A percentile compares a stretch with the other conserved stretches of the same genome.
These are phyloP conservation scores for Hippocampus mohnikei DNA, from an alignment of 2,113 vertebrate genomes.

Conservation along the genomic window DNA sequence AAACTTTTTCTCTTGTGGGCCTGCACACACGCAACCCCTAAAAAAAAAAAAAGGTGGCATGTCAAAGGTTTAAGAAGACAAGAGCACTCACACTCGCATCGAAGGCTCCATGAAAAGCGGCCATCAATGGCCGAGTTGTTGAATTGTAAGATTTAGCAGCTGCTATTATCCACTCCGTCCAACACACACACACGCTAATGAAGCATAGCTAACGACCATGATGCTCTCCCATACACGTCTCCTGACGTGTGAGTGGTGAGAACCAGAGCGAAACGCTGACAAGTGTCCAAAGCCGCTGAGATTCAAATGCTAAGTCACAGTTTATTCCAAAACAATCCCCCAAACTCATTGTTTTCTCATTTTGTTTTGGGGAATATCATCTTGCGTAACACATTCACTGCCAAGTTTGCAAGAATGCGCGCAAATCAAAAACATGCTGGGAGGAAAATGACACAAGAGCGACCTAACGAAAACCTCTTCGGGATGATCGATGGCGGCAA, in stretches of 20 bases:
- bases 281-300: conserved; percentile 34
- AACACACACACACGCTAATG: conserved; percentile 28
- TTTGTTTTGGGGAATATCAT: no score
- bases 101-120: conserved; percentile 9
- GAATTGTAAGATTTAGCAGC: conserved; percentile 4
- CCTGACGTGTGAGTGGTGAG: conserved; percentile 37
- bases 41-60: conserved; percentile 5
- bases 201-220: conserved; percentile 67
- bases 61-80: neutral
- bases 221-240: conserved; percentile 60
- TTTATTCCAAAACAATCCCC: neutral
- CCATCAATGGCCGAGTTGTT: neutral
- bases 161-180: neutral
- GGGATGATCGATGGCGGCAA: neutral
- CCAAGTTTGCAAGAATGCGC: neutral
- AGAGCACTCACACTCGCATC: conserved; percentile 1
- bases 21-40: conserved; percentile 3
- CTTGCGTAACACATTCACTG: neutral
- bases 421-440: neutral
- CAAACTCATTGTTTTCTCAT: neutral
- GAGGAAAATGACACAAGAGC: neutral
- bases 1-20: conserved; percentile 43
- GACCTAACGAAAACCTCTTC: neutral
- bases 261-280: conserved; percentile 26
- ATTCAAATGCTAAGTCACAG: conserved; percentile 35